phyloP scores from a whole-genome alignment of 2,888 invertebrate genomes.

The Hypomecis punctinalis region DNA sequence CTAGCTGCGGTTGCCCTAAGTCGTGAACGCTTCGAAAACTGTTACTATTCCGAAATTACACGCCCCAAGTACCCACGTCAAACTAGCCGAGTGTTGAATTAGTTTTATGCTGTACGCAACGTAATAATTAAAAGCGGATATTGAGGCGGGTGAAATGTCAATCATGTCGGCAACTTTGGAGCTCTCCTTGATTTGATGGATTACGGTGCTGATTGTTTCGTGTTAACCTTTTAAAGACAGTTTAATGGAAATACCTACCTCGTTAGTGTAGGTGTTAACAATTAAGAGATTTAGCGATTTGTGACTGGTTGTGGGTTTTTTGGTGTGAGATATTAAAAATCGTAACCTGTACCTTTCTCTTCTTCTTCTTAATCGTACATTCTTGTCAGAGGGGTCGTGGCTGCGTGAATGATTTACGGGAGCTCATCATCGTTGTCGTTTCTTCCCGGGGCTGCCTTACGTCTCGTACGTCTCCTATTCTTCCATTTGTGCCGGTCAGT shows the following conservation, averaged over 20 bases:
- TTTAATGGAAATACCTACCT: neutral
- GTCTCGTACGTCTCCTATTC: too few species aligned
- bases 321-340: too few species aligned
- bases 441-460: too few species aligned
- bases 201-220: constrained; percentile 14
- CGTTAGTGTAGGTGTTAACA: too few species aligned
- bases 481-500: too few species aligned
- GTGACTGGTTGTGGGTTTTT: too few species aligned
- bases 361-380: too few species aligned
- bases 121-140: constrained; percentile 70
- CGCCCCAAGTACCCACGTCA: constrained; percentile 82
- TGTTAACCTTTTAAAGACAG: constrained; percentile 5
- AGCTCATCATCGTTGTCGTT: too few species aligned
- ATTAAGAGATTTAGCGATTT: too few species aligned
- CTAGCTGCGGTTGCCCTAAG: constrained; percentile 78
- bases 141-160: constrained; percentile 48
- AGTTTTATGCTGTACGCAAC: constrained; percentile 73
- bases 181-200: constrained; percentile 17
- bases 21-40: constrained; percentile 78
- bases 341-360: too few species aligned
- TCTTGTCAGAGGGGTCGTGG: too few species aligned
- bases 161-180: constrained; percentile 47
- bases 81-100: constrained; percentile 65
- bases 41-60: constrained; percentile 81
- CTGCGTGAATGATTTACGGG: too few species aligned